Evolutionary conservation across 2,113 vertebrate species (phyloP), one percentile per base, ranked within the genome.

Genomic region (Lepisosteus osseus): DNA sequence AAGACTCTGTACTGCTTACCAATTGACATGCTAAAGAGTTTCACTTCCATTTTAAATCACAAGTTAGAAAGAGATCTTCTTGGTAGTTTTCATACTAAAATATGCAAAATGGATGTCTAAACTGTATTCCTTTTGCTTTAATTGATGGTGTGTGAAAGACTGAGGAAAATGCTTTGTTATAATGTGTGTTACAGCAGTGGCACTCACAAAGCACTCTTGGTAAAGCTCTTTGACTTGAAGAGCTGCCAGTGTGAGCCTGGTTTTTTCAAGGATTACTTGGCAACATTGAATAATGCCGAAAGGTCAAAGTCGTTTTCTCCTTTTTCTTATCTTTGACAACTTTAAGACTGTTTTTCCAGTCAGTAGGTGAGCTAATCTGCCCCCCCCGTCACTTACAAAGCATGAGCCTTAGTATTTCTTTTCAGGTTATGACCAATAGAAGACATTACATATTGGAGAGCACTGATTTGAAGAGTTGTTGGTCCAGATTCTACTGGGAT

Each of bases 1-100:
- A 74, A 72, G 72, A 69, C 61, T 64, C 54, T 44, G 45, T 40
- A 41, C 14, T 41, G 54, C 43, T 14, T 15, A 68, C 17, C 14
- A 64, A 43, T 43, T 12, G 17, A n/a, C 12, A 54, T 65, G 9
- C 67, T 17, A 43, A 44, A 54, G 11, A 14, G 5, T 17, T 68
- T 15, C 43, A 43, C 8, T 15, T 12, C 13, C 47, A 45, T 13
- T 14, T 1, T 14, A 57, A 51, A 40, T 40, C 17, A 29, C 40
- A 29, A 29, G 29, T 9, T 59, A 11, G n/a, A 57, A 66, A 9
- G 44, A 3, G n/a, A 7, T 66, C 2, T 4, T 72, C 42, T 61
- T 1, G 9, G 9, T 9, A 14, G 3, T 7, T n/a, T 7, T 66
- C 12, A 57, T 42, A 42, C 54, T 9, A 57, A 40, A 40, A 6